These are phyloP conservation scores for Dunckerocampus dactyliophorus DNA, from an alignment of 2,113 vertebrate species.

Conservation along the genomic window DNA sequence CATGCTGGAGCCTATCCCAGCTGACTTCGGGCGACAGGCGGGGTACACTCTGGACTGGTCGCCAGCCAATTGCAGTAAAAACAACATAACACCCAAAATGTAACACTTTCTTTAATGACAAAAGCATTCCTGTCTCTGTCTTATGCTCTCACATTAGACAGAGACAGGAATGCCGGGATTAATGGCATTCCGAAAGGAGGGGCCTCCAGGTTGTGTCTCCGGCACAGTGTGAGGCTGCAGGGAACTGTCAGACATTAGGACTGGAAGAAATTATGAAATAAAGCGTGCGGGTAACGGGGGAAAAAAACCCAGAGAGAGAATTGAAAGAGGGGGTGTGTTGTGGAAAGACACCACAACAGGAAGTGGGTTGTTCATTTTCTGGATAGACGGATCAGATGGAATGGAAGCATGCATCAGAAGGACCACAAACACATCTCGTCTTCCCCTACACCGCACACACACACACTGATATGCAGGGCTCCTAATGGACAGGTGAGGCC, in stretches of 20 bases:
- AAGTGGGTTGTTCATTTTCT: slow-evolving; percentile 68
- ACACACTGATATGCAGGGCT: slow-evolving; percentile 44
- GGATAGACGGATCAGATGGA: slow-evolving; percentile 79
- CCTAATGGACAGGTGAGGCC: slow-evolving; percentile 56
- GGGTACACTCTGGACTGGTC: too few relatives aligned
- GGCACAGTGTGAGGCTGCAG: slow-evolving; percentile 59
- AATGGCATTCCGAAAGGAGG: slow-evolving; percentile 53
- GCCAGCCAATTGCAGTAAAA: too few relatives aligned
- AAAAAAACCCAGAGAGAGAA: slow-evolving; percentile 22
- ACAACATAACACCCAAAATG: too few relatives aligned
- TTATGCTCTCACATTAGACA: slow-evolving; percentile 72
- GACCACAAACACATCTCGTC: slow-evolving; percentile 42
- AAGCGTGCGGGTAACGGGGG: slow-evolving; percentile 33
- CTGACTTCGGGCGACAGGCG: too few relatives aligned
- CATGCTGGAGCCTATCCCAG: too few relatives aligned
- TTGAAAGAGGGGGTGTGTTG: slow-evolving; percentile 23
- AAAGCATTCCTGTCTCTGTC: slow-evolving; percentile 2
- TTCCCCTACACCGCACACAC: slow-evolving; percentile 18
- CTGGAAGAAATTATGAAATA: slow-evolving; percentile 70
- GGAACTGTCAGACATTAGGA: slow-evolving; percentile 53
- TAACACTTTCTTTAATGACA: too few relatives aligned
- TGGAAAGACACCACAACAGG: slow-evolving; percentile 63
- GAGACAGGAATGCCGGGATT: slow-evolving; percentile 58
- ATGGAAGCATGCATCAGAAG: slow-evolving; percentile 66
- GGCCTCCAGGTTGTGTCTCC: slow-evolving; percentile 60